Base-by-base conservation (phyloP, 2,113 vertebrate species). In the Orycteropus afer region DNA sequence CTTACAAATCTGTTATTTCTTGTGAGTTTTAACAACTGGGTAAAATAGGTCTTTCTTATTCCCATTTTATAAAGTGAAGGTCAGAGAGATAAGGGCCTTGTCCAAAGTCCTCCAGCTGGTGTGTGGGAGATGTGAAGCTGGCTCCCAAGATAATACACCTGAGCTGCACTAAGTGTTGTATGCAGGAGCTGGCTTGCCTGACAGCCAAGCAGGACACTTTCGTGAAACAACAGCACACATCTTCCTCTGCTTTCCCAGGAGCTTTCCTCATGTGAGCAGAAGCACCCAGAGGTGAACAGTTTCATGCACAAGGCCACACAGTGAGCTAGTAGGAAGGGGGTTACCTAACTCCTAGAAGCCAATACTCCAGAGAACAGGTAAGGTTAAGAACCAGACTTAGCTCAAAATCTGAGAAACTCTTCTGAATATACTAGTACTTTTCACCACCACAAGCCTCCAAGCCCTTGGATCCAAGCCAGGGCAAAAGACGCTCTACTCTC, bases 211-310 rank as follows among this genome's bases (percentile, higher is more conserved):
- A 69, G 71, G 47, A 25, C 1, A 23, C 77, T 42, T 49, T 32
- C 13, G 78, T 53, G 2, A 15, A 71, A 32, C 59, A 40, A 40
- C 2, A 42, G 51, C 14, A 69, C 32, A 4, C 40, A n/a, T n/a
- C 13, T 18, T 37, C 32, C 42, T 7, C 2, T 53, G 34, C 27
- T 22, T 23, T 34, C 51, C 74, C 20, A 47, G 0, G 1, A 6
- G 18, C 57, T 45, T 20, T 29, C 63, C 34, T 55, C 53, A 67
- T 0, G 2, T 14, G 22, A 1, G 40, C 34, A 57, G 49, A 81
- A 55, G 79, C 29, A 45, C 8, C 6, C 11, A 1, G 51, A 34
- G 13, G 63, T 12, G 65, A 1, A 1, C 5, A 49, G n/a, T 37
- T 25, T 25, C 69, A 29, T 4, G 3, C 53, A 61, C 57, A 23